Conservation (phyloP, 2,113 vertebrate species). For the Leuciscus idus region DNA sequence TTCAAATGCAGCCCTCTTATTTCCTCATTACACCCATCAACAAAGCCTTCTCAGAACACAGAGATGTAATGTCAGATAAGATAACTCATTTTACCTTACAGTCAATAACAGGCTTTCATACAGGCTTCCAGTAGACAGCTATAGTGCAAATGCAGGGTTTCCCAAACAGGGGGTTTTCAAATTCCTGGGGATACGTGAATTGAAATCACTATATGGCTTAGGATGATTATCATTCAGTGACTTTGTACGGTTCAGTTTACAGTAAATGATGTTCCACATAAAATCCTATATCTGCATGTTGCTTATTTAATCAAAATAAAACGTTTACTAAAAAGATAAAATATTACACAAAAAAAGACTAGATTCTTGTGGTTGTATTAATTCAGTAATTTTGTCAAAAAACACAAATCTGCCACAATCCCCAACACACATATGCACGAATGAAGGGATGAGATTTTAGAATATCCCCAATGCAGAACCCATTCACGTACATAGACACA, state of each 20-base stretch:
- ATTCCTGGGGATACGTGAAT: too few species aligned
- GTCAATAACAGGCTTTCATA: neutral
- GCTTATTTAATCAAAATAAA: neutral
- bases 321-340: too few species aligned
- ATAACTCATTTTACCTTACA: neutral
- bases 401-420: too few species aligned
- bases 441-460: too few species aligned
- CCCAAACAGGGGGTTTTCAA: too few species aligned
- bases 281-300: neutral
- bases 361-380: too few species aligned
- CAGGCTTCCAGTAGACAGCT: neutral
- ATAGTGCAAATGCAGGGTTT: too few species aligned
- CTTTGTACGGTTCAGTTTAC: too few species aligned
- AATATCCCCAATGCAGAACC: neutral
- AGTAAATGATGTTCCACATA: neutral
- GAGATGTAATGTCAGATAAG: neutral
- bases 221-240: too few species aligned
- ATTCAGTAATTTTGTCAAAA: too few species aligned
- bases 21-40: slow-evolving; percentile 48
- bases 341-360: too few species aligned
- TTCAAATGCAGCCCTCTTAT: slow-evolving; percentile 58
- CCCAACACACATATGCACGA: neutral
- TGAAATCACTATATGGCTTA: too few species aligned
- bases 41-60: slow-evolving; percentile 5
- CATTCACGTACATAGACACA: neutral